Evolutionary conservation across 1,140 invertebrate species (phyloP).

Genomic region (Globodera rostochiensis): DNA sequence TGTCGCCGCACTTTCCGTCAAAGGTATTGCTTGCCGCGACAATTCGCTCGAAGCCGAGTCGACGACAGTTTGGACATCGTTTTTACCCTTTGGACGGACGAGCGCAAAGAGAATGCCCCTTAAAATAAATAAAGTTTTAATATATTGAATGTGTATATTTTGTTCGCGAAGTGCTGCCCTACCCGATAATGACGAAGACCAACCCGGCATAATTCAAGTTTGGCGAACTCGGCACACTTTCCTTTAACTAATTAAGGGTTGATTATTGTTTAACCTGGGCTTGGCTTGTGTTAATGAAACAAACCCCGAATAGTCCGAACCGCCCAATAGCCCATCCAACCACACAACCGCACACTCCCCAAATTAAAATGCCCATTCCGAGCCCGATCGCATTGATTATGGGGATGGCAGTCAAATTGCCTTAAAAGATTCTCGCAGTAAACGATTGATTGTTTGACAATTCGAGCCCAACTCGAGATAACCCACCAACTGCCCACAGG

Average conservation of each 20-base stretch:
- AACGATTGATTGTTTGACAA: no score
- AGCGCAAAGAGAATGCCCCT: constrained; percentile 51
- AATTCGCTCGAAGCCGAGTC: constrained; percentile 1
- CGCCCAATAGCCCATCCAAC: constrained; percentile 67
- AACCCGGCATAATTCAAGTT: constrained; percentile 67
- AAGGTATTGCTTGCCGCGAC: neutral
- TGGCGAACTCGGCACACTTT: constrained; percentile 55
- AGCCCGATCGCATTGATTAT: constrained; percentile 58
- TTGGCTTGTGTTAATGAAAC: neutral
- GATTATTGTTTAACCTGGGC: no score
- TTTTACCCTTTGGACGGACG: constrained; percentile 23
- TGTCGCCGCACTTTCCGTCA: no score
- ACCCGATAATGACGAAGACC: constrained; percentile 65
- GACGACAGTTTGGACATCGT: constrained; percentile 10
- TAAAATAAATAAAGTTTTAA: neutral
- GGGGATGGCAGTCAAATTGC: constrained; percentile 54
- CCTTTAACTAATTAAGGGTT: constrained; percentile 31
- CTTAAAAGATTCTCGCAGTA: neutral
- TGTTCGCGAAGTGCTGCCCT: constrained; percentile 26
- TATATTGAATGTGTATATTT: neutral
- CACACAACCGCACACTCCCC: constrained; percentile 44
- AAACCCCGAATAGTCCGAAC: constrained; percentile 67
- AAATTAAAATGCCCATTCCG: constrained; percentile 59
- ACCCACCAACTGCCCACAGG: constrained; percentile 47
- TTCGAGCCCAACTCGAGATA: neutral